phyloP scores from a whole-genome alignment of 2,797 vertebrate genomes.

The Periparus ater region DNA sequence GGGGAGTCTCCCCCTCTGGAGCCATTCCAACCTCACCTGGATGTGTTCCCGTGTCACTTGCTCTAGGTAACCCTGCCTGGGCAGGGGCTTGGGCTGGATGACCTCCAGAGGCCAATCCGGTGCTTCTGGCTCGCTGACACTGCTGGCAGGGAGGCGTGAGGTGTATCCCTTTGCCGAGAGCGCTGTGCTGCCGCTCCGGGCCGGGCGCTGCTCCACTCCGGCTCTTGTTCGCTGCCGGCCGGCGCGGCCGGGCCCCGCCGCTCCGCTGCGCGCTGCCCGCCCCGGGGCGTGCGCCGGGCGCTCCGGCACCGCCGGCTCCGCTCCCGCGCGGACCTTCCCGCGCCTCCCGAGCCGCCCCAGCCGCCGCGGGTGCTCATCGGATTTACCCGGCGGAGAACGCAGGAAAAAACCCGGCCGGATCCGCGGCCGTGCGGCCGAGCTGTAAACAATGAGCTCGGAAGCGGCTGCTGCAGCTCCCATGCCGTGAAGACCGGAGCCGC shows the following conservation, averaged over 20 bases:
- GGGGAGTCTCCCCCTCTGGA: neutral
- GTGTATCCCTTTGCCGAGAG: neutral
- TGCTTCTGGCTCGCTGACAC: neutral
- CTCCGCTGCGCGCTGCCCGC: neutral
- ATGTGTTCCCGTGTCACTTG: neutral
- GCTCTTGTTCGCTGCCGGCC: neutral
- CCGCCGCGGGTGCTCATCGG: neutral
- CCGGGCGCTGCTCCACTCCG: neutral
- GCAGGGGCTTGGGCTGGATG: neutral
- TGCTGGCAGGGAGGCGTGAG: neutral
- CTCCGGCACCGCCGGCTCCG: neutral
- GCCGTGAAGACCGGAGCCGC: neutral
- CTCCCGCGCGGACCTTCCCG: neutral
- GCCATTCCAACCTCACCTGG: neutral
- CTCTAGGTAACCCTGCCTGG: too few relatives aligned
- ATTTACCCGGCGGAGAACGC: neutral
- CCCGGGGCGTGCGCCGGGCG: slow-evolving; percentile 2
- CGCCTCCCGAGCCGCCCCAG: neutral
- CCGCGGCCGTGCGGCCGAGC: neutral
- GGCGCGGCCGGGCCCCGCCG: neutral
- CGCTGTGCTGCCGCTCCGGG: neutral
- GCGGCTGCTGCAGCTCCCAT: neutral
- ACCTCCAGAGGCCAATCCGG: neutral
- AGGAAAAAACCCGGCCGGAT: neutral
- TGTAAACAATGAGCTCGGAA: slow-evolving; percentile 40